These are phyloP conservation scores for Myotis daubentonii DNA, from an alignment of 2,797 vertebrate species.

Conservation along the genomic window DNA sequence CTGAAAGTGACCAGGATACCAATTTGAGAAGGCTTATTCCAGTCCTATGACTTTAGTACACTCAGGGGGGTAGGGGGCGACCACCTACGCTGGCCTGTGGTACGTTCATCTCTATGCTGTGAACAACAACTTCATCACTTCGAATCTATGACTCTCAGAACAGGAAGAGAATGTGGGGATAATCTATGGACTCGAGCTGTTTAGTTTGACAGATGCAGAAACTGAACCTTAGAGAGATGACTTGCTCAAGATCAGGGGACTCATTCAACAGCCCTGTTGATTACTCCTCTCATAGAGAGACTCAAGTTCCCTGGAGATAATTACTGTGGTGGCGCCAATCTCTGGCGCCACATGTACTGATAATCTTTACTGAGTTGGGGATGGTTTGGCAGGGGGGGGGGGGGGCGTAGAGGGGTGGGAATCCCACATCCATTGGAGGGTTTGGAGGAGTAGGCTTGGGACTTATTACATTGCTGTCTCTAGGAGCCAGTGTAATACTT, in stretches of 20 bases:
- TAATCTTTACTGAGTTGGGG: background rate
- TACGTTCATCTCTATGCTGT: background rate
- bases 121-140: background rate
- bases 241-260: background rate
- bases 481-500: conserved; percentile 74
- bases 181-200: background rate
- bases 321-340: background rate
- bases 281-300: conserved; percentile 3
- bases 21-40: background rate
- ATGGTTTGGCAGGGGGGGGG: background rate
- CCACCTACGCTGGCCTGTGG: background rate
- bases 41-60: background rate
- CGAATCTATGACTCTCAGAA: background rate
- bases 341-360: background rate
- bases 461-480: conserved; percentile 55
- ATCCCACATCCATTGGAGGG: background rate
- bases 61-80: fast-evolving
- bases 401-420: no score
- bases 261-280: background rate
- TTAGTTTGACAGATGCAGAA: conserved; percentile 24
- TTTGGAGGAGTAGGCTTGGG: background rate
- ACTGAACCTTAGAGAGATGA: background rate
- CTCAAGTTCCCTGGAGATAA: background rate
- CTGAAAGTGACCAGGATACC: background rate
- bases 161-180: background rate